Conservation (phyloP, 2,113 vertebrate species). For the Pardalotus punctatus region DNA sequence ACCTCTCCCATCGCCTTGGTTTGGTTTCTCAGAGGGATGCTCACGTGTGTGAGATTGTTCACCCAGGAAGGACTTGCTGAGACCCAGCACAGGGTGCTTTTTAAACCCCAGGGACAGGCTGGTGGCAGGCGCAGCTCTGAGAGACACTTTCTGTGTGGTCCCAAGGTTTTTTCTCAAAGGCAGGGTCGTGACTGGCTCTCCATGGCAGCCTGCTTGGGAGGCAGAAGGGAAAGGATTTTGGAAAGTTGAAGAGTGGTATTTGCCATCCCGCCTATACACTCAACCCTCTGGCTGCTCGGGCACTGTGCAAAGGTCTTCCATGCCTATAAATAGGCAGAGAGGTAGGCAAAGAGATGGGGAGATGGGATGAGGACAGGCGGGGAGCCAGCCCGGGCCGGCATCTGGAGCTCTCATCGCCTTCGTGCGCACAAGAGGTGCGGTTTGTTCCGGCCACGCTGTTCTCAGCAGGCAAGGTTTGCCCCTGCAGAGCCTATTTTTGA, state of each 20-base stretch:
- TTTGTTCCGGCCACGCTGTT: not conserved
- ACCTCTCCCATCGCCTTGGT: not conserved
- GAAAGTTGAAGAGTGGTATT: not conserved
- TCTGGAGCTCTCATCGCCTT: not conserved
- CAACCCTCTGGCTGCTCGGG: not conserved
- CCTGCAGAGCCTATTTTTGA: constrained; percentile 18
- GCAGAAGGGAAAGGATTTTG: not conserved
- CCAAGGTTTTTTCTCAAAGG: not conserved
- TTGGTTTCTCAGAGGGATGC: not conserved
- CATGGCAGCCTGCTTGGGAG: not conserved
- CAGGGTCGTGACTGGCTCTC: not conserved
- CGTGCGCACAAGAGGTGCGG: not conserved
- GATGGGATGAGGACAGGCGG: not conserved
- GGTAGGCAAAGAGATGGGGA: constrained; percentile 29
- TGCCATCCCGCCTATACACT: constrained; percentile 6
- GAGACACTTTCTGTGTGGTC: not conserved
- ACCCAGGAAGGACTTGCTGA: not conserved
- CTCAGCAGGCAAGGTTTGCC: constrained; percentile 1
- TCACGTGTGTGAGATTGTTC: accelerated
- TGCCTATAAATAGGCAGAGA: constrained; percentile 45
- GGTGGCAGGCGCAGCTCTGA: not conserved
- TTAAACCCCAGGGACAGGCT: not conserved
- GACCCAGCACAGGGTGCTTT: accelerated
- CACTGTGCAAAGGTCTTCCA: constrained; percentile 17
- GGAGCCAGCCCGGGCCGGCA: not conserved